Evolutionary conservation across 2,888 invertebrate species (phyloP).

Genomic region (Colostygia pectinataria): DNA sequence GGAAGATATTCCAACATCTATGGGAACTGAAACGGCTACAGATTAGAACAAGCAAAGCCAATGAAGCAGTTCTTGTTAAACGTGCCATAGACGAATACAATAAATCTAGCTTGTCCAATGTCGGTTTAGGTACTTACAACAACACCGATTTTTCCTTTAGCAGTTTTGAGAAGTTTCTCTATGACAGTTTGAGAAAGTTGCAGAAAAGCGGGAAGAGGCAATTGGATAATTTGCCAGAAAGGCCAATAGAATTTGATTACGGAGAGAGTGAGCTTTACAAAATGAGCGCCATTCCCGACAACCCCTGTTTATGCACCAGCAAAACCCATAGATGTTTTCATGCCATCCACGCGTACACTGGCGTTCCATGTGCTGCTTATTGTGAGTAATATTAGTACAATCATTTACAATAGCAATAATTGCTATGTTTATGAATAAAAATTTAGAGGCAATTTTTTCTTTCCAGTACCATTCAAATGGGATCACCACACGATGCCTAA

Average conservation of each 20-base stretch:
- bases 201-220: slow-evolving; percentile 87
- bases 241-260: slow-evolving; percentile 76
- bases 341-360: slow-evolving; percentile 95
- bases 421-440: too few species aligned
- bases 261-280: slow-evolving; percentile 83
- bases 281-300: slow-evolving; percentile 85
- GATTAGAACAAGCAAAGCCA: slow-evolving; percentile 93
- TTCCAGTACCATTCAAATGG: slow-evolving; percentile 88
- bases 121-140: slow-evolving; percentile 85
- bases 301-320: slow-evolving; percentile 92
- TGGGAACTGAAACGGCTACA: slow-evolving; percentile 95
- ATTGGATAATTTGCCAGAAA: slow-evolving; percentile 84
- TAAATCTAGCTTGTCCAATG: slow-evolving; percentile 87
- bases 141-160: slow-evolving; percentile 87
- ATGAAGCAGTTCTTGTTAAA: slow-evolving; percentile 94
- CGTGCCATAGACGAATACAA: slow-evolving; percentile 93
- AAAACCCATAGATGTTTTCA: slow-evolving; percentile 95
- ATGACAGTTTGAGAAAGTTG: slow-evolving; percentile 91
- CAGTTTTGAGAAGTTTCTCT: slow-evolving; percentile 94
- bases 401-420: too few species aligned
- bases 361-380: slow-evolving; percentile 93
- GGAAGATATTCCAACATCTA: slow-evolving; percentile 96
- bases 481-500: slow-evolving; percentile 92
- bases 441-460: background rate
- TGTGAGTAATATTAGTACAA: slow-evolving; percentile 88